Base-by-base conservation (phyloP, 1,140 invertebrate species). In the Triops longicaudatus region DNA sequence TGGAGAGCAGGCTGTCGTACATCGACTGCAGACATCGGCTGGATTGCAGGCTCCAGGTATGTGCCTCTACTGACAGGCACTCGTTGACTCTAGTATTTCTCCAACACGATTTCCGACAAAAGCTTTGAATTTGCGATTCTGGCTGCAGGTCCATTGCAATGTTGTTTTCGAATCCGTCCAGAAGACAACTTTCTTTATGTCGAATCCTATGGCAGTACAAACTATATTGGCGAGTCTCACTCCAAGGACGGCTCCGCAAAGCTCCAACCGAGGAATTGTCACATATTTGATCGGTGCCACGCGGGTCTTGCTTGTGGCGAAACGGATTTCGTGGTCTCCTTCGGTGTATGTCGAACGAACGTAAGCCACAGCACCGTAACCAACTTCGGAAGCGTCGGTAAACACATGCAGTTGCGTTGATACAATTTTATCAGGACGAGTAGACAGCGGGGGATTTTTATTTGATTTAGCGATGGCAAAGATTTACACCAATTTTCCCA, bases 11-110 rank as follows among this genome's bases (percentile, higher is more conserved):
- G 37, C 37, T 3, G 74, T 17, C 10, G 26, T 26, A 27, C 85
- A 85, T 75, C 85, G 79, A 7, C 84, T 84, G 1, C 83, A 80
- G 3, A 80, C 77, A 81, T 88, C 86, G 3, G 84, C 84, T 1
- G 85, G 84, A 80, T 87, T 87, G 1, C 83, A n/a, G n/a, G n/a
- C n/a, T n/a, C n/a, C n/a, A n/a, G n/a, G n/a, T n/a, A 87, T 82
- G 79, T 87, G 83, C 27, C 72, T 22, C 87, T 85, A 88, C 26
- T 83, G 74, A 10, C 75, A 71, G 1, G 71, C 28, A 9, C 75
- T 44, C 14, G 79, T 77, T 14, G 79, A 26, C 43, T 79, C 76
- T 79, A 83, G 82, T 72, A 86, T 84, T 79, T 83, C 73, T 7
- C 81, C 78, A 12, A 86, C 82, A 6, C 85, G 74, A 80, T 86